Base-by-base conservation (phyloP, 2,113 vertebrate species). In the Calyptomena viridis region DNA sequence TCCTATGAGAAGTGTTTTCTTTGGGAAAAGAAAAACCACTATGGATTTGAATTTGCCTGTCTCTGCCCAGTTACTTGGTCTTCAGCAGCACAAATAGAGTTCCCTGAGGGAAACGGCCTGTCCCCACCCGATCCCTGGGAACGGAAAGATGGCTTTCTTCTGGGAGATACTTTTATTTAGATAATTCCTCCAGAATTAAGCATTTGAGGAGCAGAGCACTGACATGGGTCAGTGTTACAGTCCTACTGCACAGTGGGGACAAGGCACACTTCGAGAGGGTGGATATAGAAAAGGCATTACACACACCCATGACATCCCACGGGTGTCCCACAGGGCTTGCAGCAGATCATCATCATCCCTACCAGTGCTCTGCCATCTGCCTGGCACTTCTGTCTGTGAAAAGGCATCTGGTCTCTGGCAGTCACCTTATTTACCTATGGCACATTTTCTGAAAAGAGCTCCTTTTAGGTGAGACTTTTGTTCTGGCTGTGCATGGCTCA, bases 1-100 rank as follows among this genome's bases (percentile, higher is more conserved):
- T 93, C 60, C 82, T 90, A 31, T 77, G 71, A 82, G 79, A 95
- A 94, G 30, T 13, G 2, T 73, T 93, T 91, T 84, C 53, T 69
- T 79, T 18, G 35, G 39, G 8, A 6, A 22, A 77, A 44, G 55
- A 18, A 30, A 76, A 23, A 4, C 25, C 62, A 50, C 40, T n/a
- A 9, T 74, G 73, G 46, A 46, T 80, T 81, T 83, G 37, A 52
- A 88, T 76, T 92, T 0, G 0, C 37, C 37, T 73, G 49, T 50
- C 87, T 69, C 63, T 87, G 87, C 46, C 46, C 50, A 20, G 35
- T 19, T 64, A 60, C 25, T 81, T 64, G 52, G 69, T 79, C 78
- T 88, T 86, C 30, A 77, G 53, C 1, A 4, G 77, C 80, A 89
- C 39, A 75, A 73, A 78, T 20, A 84, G 25, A 52, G 52, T 18